A percentile compares a stretch with the other conserved stretches of the same genome.
Evolutionary conservation across 1,140 invertebrate genomes (phyloP).

Genomic region (Bombus sylvicola): DNA sequence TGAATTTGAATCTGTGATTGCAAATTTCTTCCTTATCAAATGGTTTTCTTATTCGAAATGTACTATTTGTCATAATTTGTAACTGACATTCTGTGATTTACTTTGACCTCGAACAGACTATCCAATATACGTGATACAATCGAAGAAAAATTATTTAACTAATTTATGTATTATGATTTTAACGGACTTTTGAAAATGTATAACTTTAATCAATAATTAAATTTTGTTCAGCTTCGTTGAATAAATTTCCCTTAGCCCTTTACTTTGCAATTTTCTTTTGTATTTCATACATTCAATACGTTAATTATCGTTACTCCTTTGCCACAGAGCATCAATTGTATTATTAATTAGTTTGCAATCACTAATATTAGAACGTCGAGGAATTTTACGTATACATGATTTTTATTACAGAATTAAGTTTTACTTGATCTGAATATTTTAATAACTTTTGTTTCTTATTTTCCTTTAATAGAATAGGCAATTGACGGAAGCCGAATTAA

Average conservation of each 20-base stretch:
- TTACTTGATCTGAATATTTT: neutral
- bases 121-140: neutral
- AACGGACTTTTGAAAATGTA: neutral
- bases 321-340: neutral
- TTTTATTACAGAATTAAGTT: neutral
- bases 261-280: neutral
- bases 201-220: too few relatives aligned
- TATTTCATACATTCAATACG: neutral
- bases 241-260: neutral
- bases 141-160: neutral
- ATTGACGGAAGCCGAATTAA: constrained; percentile 83
- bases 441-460: neutral
- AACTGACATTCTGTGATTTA: too few relatives aligned
- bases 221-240: neutral
- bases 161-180: neutral
- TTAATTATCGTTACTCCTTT: neutral
- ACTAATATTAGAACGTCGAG: neutral
- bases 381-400: neutral
- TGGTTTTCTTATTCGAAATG: too few relatives aligned
- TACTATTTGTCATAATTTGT: too few relatives aligned
- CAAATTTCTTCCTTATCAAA: neutral
- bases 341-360: neutral
- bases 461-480: constrained; percentile 48
- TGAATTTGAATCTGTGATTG: neutral
- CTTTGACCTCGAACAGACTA: too few relatives aligned